Conservation (phyloP, 2,888 invertebrate genomes). For the Patella depressa region DNA sequence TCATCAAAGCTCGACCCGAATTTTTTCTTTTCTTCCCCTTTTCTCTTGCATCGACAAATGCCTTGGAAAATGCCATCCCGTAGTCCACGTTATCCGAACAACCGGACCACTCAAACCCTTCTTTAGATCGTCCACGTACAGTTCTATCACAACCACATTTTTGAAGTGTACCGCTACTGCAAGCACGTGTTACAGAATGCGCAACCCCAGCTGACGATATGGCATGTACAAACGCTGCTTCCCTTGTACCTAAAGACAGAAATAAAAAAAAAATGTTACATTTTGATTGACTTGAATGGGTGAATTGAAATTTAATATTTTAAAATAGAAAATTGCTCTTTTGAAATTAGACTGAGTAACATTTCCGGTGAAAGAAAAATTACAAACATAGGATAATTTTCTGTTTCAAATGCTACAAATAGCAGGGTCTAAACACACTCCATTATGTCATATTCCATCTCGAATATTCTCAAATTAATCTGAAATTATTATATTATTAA, state of each 20-base stretch:
- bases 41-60: constrained; percentile 92
- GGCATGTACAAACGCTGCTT: constrained; percentile 95
- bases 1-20: constrained; percentile 91
- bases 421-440: no score
- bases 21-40: constrained; percentile 84
- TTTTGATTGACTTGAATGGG: no score
- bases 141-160: constrained; percentile 92
- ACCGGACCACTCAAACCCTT: constrained; percentile 90
- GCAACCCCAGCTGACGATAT: constrained; percentile 95
- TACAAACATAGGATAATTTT: no score
- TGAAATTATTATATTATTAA: no score
- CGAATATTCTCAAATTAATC: no score
- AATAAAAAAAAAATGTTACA: no score
- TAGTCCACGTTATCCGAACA: constrained; percentile 88
- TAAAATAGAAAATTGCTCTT: no score
- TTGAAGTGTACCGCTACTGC: constrained; percentile 89
- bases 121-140: constrained; percentile 80
- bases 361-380: no score
- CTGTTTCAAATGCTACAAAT: no score
- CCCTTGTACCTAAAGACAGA: constrained; percentile 79
- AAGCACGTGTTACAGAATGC: constrained; percentile 90
- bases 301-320: no score
- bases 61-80: constrained; percentile 81
- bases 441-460: no score
- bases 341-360: no score